These are phyloP conservation scores for Radopholus similis DNA, from an alignment of 1,140 invertebrate species.

Conservation along the genomic window DNA sequence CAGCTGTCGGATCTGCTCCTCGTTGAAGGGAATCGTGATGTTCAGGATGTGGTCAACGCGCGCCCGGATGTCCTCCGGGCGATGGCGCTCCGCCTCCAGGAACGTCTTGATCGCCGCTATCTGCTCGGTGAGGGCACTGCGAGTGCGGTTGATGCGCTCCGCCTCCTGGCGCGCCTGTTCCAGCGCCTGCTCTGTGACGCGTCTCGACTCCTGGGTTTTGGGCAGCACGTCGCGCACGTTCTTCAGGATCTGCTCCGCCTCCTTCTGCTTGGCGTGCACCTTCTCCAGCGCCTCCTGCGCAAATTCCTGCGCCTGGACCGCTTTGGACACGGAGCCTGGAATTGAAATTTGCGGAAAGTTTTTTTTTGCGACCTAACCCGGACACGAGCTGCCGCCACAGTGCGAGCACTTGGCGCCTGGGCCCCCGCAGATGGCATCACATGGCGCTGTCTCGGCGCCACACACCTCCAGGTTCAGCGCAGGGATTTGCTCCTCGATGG, in stretches of 20 bases:
- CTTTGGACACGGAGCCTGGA: constrained; percentile 54
- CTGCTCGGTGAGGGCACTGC: constrained; percentile 31
- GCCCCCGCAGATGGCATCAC: constrained; percentile 56
- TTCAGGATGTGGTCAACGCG: constrained; percentile 51
- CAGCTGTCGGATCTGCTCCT: constrained; percentile 52
- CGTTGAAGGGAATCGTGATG: constrained; percentile 53
- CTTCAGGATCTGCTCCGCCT: constrained; percentile 44
- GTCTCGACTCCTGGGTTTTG: constrained; percentile 26
- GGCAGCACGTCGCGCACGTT: constrained; percentile 35
- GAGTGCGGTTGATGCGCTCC: constrained; percentile 42
- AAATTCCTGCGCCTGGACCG: constrained; percentile 53
- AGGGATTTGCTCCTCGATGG: constrained; percentile 42
- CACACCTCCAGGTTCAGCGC: constrained; percentile 53
- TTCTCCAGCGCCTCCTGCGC: constrained; percentile 52
- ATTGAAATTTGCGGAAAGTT: neutral
- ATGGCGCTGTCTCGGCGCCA: constrained; percentile 47
- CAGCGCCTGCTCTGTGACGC: constrained; percentile 9
- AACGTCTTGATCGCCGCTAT: constrained; percentile 50
- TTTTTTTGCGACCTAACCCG: constrained; percentile 7
- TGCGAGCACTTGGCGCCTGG: constrained; percentile 41
- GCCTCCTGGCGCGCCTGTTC: constrained; percentile 24
- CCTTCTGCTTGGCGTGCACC: constrained; percentile 52
- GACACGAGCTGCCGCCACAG: constrained; percentile 57
- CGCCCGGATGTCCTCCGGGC: constrained; percentile 51
- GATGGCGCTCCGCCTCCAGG: constrained; percentile 38